phyloP scores from a whole-genome alignment of 2,797 vertebrate species.

The Falco biarmicus region DNA sequence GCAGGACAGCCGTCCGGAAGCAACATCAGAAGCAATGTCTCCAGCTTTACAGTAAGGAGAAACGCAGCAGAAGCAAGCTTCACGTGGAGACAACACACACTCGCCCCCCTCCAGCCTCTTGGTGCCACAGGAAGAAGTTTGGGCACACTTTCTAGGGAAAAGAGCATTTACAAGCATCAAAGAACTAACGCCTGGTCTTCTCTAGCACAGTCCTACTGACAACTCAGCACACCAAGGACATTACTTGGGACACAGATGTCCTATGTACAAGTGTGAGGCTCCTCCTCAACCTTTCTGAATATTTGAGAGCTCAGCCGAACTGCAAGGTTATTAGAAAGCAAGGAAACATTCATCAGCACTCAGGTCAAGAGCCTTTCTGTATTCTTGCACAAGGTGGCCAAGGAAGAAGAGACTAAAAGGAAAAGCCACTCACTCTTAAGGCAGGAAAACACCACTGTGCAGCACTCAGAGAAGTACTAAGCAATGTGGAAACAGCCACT shows the following conservation, averaged over 20 bases:
- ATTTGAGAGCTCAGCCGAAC: neutral
- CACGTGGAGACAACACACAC: neutral
- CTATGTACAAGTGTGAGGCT: accelerated
- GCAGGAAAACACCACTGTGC: neutral
- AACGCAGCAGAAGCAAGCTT: neutral
- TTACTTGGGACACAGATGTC: accelerated
- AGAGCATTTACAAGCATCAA: neutral
- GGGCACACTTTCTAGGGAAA: neutral
- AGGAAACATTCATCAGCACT: neutral
- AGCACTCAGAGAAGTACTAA: neutral
- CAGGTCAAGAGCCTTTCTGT: neutral
- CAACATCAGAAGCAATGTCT: neutral
- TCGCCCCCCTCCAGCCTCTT: neutral
- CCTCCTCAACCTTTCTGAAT: neutral
- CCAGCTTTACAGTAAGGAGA: neutral
- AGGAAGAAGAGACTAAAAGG: neutral
- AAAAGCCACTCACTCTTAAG: neutral
- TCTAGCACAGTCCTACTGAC: neutral
- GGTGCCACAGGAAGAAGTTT: neutral
- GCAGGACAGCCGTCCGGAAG: neutral
- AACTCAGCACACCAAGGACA: accelerated
- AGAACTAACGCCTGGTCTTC: neutral
- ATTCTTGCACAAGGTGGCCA: neutral
- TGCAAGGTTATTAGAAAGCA: neutral
- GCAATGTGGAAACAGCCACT: neutral